Percentiles rank a stretch among this genome's conserved stretches.
Conservation (phyloP, 2,888 invertebrate genomes). For the Lepetodrilus schrolli region DNA sequence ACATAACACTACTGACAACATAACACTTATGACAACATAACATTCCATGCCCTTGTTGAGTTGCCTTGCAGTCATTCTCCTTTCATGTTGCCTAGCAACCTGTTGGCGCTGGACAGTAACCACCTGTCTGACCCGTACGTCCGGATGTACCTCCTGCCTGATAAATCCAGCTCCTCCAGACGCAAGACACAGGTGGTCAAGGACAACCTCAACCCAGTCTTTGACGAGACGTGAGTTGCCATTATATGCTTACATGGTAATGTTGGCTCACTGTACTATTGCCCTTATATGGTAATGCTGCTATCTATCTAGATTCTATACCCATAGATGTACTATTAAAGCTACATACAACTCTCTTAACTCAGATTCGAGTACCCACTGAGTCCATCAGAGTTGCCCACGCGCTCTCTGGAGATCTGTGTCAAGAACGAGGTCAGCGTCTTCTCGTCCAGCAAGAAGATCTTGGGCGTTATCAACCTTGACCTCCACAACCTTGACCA, state of each 20-base stretch:
- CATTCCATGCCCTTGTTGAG: no score
- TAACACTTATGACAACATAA: no score
- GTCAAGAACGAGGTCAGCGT: conserved; percentile 78
- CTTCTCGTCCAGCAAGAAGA: conserved; percentile 86
- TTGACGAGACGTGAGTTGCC: conserved; percentile 83
- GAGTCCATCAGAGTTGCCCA: conserved; percentile 86
- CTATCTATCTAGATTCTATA: no score
- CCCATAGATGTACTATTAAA: neutral
- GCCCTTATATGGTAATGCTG: no score
- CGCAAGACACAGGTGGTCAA: conserved; percentile 79
- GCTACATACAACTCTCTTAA: neutral
- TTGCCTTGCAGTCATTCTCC: no score
- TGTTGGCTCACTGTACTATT: no score
- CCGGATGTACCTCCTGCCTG: conserved; percentile 71
- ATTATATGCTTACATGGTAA: neutral
- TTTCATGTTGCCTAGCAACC: no score
- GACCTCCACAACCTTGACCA: conserved; percentile 82
- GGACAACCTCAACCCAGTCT: conserved; percentile 92
- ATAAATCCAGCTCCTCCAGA: conserved; percentile 65
- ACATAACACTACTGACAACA: no score
- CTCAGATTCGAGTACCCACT: conserved; percentile 87
- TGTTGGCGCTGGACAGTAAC: conserved; percentile 70
- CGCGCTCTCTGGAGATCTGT: conserved; percentile 87
- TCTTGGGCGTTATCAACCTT: conserved; percentile 80
- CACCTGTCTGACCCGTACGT: conserved; percentile 73